Evolutionary conservation across 2,888 invertebrate genomes (phyloP).

Genomic region (Rhogogaster chlorosoma): DNA sequence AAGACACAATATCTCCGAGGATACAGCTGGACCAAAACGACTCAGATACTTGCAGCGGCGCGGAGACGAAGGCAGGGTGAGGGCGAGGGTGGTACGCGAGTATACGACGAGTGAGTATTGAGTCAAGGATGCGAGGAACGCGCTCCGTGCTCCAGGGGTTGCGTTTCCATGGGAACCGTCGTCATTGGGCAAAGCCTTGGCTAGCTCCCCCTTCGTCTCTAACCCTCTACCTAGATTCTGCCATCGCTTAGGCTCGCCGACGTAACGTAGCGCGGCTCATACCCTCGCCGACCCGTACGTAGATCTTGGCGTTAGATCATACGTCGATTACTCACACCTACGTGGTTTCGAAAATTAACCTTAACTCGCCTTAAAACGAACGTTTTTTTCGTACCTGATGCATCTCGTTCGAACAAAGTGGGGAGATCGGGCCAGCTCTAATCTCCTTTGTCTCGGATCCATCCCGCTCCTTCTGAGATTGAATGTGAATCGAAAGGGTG

Average conservation of each 20-base stretch:
- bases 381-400: too few species aligned
- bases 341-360: background rate
- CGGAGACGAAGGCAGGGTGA: constrained; percentile 29
- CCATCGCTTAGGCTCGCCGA: constrained; percentile 26
- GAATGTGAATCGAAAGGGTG: background rate
- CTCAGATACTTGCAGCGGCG: constrained; percentile 4
- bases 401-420: background rate
- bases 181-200: constrained; percentile 70
- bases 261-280: background rate
- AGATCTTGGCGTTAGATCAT: background rate
- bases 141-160: constrained; percentile 62
- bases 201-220: constrained; percentile 59
- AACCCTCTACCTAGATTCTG: constrained; percentile 46
- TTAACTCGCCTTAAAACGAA: background rate
- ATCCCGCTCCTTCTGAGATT: background rate
- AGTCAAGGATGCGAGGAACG: constrained; percentile 72
- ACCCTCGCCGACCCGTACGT: background rate
- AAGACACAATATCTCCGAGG: constrained; percentile 14
- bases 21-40: constrained; percentile 21
- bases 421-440: background rate
- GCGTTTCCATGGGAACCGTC: constrained; percentile 76
- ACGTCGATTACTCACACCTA: background rate
- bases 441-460: background rate
- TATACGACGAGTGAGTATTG: constrained; percentile 62
- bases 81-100: constrained; percentile 57